phyloP scores from a whole-genome alignment of 2,113 vertebrate species.

The Cebus imitator region DNA sequence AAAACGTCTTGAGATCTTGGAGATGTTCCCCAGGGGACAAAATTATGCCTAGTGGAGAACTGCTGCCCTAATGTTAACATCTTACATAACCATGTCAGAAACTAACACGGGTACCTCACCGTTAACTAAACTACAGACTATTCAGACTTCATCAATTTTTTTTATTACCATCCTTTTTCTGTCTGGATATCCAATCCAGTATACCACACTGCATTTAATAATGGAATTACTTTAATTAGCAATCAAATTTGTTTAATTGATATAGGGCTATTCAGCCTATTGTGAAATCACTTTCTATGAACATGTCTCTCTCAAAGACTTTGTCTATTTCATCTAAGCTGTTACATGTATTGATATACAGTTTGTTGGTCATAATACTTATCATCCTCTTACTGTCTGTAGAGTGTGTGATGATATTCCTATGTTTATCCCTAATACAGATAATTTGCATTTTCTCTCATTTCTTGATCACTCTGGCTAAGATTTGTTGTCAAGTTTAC shows the following conservation, averaged over 20 bases:
- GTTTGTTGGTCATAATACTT: neutral
- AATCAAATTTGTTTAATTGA: neutral
- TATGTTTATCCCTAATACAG: neutral
- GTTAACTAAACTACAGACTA: neutral
- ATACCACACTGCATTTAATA: neutral
- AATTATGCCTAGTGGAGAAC: neutral
- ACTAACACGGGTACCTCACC: neutral
- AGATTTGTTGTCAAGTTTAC: neutral
- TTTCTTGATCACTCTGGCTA: slow-evolving; percentile 4
- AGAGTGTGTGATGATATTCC: neutral
- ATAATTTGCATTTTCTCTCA: neutral
- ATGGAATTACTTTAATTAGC: neutral
- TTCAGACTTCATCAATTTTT: neutral
- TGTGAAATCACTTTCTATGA: neutral
- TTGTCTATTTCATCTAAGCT: neutral
- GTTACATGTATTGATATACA: neutral
- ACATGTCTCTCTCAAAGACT: neutral
- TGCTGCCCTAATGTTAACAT: neutral
- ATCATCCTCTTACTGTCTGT: neutral
- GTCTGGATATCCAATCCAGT: neutral
- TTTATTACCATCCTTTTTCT: neutral
- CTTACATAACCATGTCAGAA: neutral
- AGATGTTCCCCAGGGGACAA: no score
- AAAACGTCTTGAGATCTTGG: neutral
- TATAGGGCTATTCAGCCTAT: neutral